Base-by-base conservation (phyloP, 2,797 vertebrate species). In the Strix occidentalis region DNA sequence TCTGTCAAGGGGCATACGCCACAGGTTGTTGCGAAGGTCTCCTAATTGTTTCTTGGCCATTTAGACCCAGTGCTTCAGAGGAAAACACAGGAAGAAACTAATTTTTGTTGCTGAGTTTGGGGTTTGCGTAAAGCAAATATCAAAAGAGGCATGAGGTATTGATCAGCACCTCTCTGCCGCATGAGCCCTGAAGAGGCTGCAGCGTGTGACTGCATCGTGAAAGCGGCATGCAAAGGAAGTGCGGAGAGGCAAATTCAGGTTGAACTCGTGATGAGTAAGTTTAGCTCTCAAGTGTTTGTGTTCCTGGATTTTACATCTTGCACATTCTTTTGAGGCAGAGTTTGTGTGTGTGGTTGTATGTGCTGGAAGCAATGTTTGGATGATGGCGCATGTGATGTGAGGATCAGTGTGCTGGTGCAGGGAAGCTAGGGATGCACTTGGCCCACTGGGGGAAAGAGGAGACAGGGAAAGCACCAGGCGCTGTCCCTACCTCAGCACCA, bases 251-350 rank as follows among this genome's bases (percentile, higher is more conserved):
- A 69, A 78, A 33, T 75, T 68, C 4, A 5, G 93, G 77, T 93
- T 87, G 70, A 95, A 92, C 90, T 95, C 14, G 17, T 87, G 95
- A 94, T 64, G 61, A 75, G 41, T 68, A 61, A 90, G 80, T 88
- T 78, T 84, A 69, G 84, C 53, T 80, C 41, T 91, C 3, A 6
- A 79, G 16, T 93, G 86, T 77, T 93, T 92, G 46, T 84, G 33
- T 93, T 95, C 58, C 90, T 84, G 88, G 63, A 54, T 94, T 93
- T 89, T 84, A 84, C 86, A 29, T 95, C 84, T 90, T 69, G 76
- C 57, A 28, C 95, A 86, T 96, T 93, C 69, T 88, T 94, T 86
- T 24, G 65, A 88, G 72, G 46, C 83, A 48, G 41, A 56, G 20
- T 61, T 87, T 75, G 31, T 94, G 60, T 50, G 60, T 96, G 90